Evolutionary conservation across 37 sponge, comb jelly and placozoan species (phyloP).

Genomic region (Tethya wilhelma): DNA sequence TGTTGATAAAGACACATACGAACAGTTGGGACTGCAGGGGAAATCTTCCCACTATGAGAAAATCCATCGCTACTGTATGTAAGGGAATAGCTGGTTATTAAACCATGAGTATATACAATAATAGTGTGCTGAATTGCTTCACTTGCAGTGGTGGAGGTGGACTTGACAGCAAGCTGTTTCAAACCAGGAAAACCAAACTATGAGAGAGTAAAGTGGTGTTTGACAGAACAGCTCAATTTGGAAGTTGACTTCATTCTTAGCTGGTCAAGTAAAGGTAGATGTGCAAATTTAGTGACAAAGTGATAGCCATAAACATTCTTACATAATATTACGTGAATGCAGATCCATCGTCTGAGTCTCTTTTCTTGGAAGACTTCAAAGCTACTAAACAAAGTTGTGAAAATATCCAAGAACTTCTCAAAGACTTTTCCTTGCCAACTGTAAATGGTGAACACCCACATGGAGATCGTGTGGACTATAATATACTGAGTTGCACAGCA

Average conservation of each 20-base stretch:
- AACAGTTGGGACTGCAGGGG: slow-evolving; percentile 73
- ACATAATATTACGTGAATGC: neutral
- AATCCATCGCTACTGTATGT: slow-evolving; percentile 40
- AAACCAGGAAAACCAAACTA: slow-evolving; percentile 57
- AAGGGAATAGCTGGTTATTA: neutral
- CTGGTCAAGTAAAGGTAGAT: slow-evolving; percentile 20
- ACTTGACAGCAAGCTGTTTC: slow-evolving; percentile 49
- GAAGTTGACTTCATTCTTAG: slow-evolving; percentile 41
- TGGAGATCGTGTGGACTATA: slow-evolving; percentile 18
- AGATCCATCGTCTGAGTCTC: slow-evolving; percentile 1
- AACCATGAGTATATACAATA: neutral
- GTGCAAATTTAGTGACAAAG: neutral
- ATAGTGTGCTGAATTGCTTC: neutral
- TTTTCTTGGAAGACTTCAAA: slow-evolving; percentile 26
- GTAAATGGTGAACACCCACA: slow-evolving; percentile 5
- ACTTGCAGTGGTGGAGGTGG: slow-evolving; percentile 65
- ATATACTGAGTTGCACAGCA: slow-evolving; percentile 31
- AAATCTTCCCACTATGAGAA: slow-evolving; percentile 48
- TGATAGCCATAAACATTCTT: neutral
- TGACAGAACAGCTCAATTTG: slow-evolving; percentile 27
- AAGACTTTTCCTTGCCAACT: slow-evolving; percentile 21
- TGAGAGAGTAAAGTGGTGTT: slow-evolving; percentile 52
- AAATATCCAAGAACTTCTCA: neutral
- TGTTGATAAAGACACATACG: slow-evolving; percentile 67
- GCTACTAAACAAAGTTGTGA: slow-evolving; percentile 11